phyloP scores from a whole-genome alignment of 2,888 invertebrate genomes.

The Magallana nippona region DNA sequence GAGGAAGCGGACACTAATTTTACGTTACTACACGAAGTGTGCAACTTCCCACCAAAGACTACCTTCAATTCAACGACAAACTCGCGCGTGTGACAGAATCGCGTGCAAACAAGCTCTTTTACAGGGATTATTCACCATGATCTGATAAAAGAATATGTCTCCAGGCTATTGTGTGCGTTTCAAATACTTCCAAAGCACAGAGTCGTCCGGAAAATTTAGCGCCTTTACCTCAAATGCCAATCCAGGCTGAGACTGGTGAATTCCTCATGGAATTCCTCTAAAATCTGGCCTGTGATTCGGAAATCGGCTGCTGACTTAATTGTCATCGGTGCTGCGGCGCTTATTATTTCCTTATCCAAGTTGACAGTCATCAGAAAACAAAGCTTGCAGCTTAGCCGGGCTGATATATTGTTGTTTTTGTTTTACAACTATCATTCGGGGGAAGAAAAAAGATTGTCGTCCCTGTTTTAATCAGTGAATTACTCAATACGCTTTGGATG shows the following conservation, averaged over 20 bases:
- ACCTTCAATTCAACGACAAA: not conserved
- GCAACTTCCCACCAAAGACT: conserved; percentile 15
- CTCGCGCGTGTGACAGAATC: conserved; percentile 19
- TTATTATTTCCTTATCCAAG: conserved; percentile 14
- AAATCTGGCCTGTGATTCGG: not conserved
- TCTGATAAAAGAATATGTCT: conserved; percentile 34
- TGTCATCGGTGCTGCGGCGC: not conserved
- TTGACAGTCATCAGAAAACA: not conserved
- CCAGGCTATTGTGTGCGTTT: conserved; percentile 17
- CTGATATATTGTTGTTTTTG: not conserved
- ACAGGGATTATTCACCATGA: conserved; percentile 25
- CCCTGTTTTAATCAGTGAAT: conserved; percentile 12
- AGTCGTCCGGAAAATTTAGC: conserved; percentile 26
- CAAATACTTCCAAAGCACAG: conserved; percentile 20
- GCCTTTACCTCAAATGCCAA: conserved; percentile 25
- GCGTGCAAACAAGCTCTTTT: conserved; percentile 25
- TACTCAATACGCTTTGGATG: conserved; percentile 24
- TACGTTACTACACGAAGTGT: conserved; percentile 27
- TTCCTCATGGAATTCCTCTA: not conserved
- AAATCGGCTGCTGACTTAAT: not conserved
- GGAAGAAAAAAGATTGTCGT: not conserved
- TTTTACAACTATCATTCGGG: not conserved
- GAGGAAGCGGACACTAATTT: not conserved
- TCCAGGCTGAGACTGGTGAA: not conserved
- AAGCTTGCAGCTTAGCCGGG: not conserved